Evolutionary conservation across 2,797 vertebrate genomes (phyloP).

Genomic region (Enoplosus armatus): DNA sequence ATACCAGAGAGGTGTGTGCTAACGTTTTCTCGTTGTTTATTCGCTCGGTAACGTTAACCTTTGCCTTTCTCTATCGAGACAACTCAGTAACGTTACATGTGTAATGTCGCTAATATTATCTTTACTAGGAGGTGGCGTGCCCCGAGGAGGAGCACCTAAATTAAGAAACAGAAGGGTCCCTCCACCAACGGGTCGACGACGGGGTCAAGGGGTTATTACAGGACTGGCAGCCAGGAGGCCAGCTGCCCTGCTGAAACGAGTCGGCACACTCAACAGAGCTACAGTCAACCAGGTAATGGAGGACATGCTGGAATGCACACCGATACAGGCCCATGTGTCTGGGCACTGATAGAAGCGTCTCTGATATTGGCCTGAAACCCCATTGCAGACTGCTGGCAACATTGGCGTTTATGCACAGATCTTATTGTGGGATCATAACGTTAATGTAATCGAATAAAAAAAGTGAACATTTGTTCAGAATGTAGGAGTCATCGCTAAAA

Average conservation of each 20-base stretch:
- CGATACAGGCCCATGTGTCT: not conserved
- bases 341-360: not conserved
- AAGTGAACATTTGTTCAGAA: not conserved
- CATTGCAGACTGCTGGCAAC: not conserved
- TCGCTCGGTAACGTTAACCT: too few relatives aligned
- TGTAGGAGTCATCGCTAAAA: too few relatives aligned
- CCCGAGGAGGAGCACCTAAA: conserved; percentile 84
- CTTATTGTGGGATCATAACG: not conserved
- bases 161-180: conserved; percentile 82
- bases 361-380: not conserved
- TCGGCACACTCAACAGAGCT: conserved; percentile 88
- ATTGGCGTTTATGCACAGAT: too few relatives aligned
- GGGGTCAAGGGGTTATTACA: conserved; percentile 91
- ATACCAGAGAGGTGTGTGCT: conserved; percentile 71
- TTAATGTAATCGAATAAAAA: not conserved
- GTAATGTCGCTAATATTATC: not conserved
- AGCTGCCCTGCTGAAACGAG: conserved; percentile 84
- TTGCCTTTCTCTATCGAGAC: not conserved
- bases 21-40: rapidly evolving
- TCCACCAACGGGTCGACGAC: conserved; percentile 81
- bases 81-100: not conserved
- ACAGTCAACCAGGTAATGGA: conserved; percentile 76
- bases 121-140: conserved; percentile 83
- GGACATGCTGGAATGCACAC: not conserved
- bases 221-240: conserved; percentile 92